A percentile compares a stretch with the other conserved stretches of the same genome.
phyloP scores from a whole-genome alignment of 2,113 vertebrate species.

The Nestor notabilis region DNA sequence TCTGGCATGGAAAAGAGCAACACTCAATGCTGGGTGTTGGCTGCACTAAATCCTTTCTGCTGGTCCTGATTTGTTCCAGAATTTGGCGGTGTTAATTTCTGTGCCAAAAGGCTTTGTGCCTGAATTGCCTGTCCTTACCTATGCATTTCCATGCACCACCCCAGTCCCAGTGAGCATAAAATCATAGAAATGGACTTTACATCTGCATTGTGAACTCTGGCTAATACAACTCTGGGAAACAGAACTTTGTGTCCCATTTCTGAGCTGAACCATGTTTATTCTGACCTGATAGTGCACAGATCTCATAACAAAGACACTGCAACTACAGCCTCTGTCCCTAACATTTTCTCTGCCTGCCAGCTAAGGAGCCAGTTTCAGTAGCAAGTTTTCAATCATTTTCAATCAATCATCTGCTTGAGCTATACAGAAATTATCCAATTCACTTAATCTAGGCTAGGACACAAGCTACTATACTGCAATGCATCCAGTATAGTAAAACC shows the following conservation, averaged over 20 bases:
- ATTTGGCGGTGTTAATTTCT: rapidly evolving
- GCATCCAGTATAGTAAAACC: neutral
- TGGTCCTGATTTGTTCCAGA: neutral
- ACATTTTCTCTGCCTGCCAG: neutral
- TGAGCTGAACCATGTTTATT: neutral
- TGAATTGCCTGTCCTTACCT: neutral
- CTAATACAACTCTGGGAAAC: rapidly evolving
- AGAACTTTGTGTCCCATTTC: neutral
- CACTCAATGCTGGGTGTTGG: neutral
- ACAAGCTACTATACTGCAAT: too few relatives aligned
- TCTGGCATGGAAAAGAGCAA: neutral
- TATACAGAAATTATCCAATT: neutral
- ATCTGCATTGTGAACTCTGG: neutral
- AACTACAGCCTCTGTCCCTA: neutral
- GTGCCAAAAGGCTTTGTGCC: neutral
- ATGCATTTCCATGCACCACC: neutral
- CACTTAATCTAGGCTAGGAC: neutral
- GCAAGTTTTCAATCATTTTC: neutral
- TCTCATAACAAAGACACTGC: neutral
- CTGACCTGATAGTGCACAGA: neutral
- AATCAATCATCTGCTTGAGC: neutral
- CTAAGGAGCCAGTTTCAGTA: neutral
- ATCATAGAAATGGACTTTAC: neutral
- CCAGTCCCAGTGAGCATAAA: neutral
- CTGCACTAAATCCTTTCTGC: neutral